Percentiles rank a stretch among this genome's conserved stretches.
phyloP scores from a whole-genome alignment of 2,113 vertebrate species.

The Thunnus thynnus region DNA sequence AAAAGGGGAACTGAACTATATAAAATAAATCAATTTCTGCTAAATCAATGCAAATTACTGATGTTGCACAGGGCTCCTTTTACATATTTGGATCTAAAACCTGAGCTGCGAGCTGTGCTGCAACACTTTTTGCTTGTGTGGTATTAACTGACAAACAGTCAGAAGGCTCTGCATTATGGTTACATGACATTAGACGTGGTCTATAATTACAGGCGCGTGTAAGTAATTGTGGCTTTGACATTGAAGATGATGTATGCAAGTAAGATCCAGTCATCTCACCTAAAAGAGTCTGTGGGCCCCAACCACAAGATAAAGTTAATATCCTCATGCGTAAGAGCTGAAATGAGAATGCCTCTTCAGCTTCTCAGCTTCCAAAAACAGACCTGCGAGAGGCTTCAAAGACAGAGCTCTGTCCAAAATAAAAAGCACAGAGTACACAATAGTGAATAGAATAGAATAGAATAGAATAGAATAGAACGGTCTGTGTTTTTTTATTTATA shows the following conservation, averaged over 20 bases:
- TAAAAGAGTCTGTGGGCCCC: neutral
- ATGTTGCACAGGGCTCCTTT: too few relatives aligned
- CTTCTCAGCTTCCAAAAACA: neutral
- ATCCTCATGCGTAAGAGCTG: neutral
- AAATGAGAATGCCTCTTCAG: neutral
- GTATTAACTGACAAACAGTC: too few relatives aligned
- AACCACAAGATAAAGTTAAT: neutral
- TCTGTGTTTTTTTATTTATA: too few relatives aligned
- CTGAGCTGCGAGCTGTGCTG: neutral
- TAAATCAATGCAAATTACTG: slow-evolving; percentile 1
- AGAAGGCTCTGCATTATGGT: neutral
- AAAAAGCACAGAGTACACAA: neutral
- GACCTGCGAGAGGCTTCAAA: neutral
- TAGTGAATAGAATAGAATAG: too few relatives aligned
- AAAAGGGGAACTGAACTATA: slow-evolving; percentile 50
- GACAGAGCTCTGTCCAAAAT: too few relatives aligned
- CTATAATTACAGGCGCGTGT: neutral
- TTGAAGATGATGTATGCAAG: neutral
- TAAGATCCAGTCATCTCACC: neutral
- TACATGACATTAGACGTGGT: neutral
- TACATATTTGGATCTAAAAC: too few relatives aligned
- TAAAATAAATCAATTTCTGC: neutral
- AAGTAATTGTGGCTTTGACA: neutral
- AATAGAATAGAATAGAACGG: too few relatives aligned
- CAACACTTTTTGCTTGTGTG: neutral